Evolutionary conservation across 2,888 invertebrate genomes (phyloP).

Genomic region (Amorpha juglandis): DNA sequence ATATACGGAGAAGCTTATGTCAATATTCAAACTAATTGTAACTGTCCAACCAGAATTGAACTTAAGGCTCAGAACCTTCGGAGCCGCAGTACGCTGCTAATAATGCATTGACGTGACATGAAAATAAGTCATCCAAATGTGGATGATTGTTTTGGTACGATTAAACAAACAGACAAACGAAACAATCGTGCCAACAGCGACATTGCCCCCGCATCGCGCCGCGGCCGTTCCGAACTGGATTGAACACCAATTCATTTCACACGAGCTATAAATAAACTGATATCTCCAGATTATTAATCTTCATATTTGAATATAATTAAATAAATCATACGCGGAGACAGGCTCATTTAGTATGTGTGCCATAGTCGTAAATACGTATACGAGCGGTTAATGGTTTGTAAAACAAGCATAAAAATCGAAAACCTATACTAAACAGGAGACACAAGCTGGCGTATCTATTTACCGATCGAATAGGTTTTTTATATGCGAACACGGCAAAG

Average conservation of each 20-base stretch:
- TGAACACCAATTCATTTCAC: slow-evolving; percentile 25
- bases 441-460: not conserved
- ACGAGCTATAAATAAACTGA: slow-evolving; percentile 28
- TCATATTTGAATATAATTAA: slow-evolving; percentile 27
- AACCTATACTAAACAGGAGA: slow-evolving; percentile 25
- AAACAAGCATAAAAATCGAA: slow-evolving; percentile 30
- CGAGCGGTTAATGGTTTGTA: slow-evolving; percentile 26
- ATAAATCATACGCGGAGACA: slow-evolving; percentile 30
- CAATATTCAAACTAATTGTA: too few relatives aligned
- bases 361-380: slow-evolving; percentile 23
- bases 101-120: too few relatives aligned
- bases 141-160: not conserved
- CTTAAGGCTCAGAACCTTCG: too few relatives aligned
- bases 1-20: too few relatives aligned
- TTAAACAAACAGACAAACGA: not conserved
- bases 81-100: too few relatives aligned
- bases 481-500: too few relatives aligned
- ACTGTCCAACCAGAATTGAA: too few relatives aligned
- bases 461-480: not conserved
- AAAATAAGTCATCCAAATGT: not conserved
- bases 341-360: slow-evolving; percentile 25
- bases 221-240: slow-evolving; percentile 2
- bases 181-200: not conserved
- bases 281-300: slow-evolving; percentile 23
- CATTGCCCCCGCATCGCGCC: not conserved